Evolutionary conservation across 2,888 invertebrate genomes (phyloP).

Genomic region (Aphodius sticticus): DNA sequence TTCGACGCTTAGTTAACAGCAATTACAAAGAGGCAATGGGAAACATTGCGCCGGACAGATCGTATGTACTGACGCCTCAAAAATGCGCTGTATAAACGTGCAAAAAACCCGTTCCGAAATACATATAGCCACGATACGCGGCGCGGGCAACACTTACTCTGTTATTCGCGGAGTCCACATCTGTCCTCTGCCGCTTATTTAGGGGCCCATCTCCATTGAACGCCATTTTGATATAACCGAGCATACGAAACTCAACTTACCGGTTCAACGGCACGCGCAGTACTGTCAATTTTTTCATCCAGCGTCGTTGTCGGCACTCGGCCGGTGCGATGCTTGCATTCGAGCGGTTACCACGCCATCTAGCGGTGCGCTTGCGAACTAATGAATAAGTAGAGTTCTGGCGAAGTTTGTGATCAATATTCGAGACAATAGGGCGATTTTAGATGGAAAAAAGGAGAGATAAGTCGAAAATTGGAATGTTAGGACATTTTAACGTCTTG

Average conservation of each 20-base stretch:
- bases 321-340: conserved; percentile 24
- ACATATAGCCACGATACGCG: neutral
- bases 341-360: conserved; percentile 25
- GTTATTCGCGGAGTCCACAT: conserved; percentile 59
- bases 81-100: conserved; percentile 6
- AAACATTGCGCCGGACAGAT: conserved; percentile 10
- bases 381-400: conserved; percentile 10
- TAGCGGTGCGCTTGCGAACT: neutral
- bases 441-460: too few species aligned
- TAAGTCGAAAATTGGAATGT: too few species aligned
- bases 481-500: too few species aligned
- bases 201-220: conserved; percentile 72
- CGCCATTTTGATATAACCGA: conserved; percentile 73
- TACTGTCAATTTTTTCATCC: conserved; percentile 52
- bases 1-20: neutral
- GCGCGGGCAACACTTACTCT: conserved; percentile 54
- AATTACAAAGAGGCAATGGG: conserved; percentile 10
- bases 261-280: conserved; percentile 56
- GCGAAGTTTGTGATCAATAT: neutral
- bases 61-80: neutral
- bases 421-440: too few species aligned
- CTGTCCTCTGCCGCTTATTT: conserved; percentile 61
- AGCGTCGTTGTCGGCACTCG: conserved; percentile 9
- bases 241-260: conserved; percentile 49
- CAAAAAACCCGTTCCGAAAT: neutral